A percentile compares a stretch with the other conserved stretches of the same genome.
Evolutionary conservation across 1,140 invertebrate genomes (phyloP).

Genomic region (Brachionus asplanchnoidis): DNA sequence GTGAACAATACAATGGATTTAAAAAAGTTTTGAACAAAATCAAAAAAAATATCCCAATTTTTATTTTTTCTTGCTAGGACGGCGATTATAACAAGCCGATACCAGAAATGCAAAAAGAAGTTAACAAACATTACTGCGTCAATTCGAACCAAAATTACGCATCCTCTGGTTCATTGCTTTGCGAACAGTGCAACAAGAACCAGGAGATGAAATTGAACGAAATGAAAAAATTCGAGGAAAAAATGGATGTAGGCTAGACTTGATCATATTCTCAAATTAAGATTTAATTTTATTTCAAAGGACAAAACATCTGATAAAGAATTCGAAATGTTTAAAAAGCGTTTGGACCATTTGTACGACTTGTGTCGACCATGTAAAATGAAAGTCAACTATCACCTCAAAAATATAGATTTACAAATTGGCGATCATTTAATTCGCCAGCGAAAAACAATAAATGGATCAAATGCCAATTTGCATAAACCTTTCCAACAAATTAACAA

Average conservation of each 20-base stretch:
- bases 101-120: slow-evolving; percentile 33
- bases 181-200: slow-evolving; percentile 3
- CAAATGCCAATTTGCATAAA: neutral
- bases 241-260: neutral
- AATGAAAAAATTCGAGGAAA: slow-evolving; percentile 24
- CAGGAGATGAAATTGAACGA: slow-evolving; percentile 35
- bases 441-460: neutral
- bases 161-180: neutral
- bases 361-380: slow-evolving; percentile 1
- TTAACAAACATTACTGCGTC: neutral
- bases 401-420: slow-evolving; percentile 16
- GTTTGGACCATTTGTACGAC: slow-evolving; percentile 24
- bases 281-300: neutral
- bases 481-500: slow-evolving; percentile 4
- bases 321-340: neutral
- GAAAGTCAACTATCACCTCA: slow-evolving; percentile 23
- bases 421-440: slow-evolving; percentile 35
- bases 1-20: slow-evolving; percentile 40
- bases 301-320: slow-evolving; percentile 20
- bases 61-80: neutral
- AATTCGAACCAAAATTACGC: neutral
- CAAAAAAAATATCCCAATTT: neutral
- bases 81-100: slow-evolving; percentile 37
- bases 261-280: too few relatives aligned
- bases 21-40: neutral